Base-by-base conservation (phyloP, 2,888 invertebrate species). In the Oasisia sp. region DNA sequence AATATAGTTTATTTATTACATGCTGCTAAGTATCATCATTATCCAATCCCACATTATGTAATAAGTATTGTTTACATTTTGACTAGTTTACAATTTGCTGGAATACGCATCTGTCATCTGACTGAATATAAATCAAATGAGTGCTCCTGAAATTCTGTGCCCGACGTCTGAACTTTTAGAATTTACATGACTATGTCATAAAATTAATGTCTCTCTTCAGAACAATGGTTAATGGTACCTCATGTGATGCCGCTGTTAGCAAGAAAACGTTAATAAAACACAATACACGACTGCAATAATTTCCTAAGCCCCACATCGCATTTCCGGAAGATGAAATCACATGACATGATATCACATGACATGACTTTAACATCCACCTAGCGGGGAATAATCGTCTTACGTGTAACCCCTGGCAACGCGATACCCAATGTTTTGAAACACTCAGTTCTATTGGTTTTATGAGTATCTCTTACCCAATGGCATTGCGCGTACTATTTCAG, bases 331-430 rank as follows among this genome's bases (percentile, higher is more conserved):
- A 27, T n/a, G 27, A 14, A 74, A n/a, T 74, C 74, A 74, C 74
- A 74, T 74, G 74, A 74, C n/a, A n/a, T 74, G 74, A 19, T 74
- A n/a, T 74, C 74, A 74, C 74, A 74, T 74, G 74, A 74, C 74
- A 14, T n/a, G 74, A 19, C n/a, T 74, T 74, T 74, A n/a, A 19
- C 27, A 27, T 27, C 74, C 74, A 74, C 74, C 74, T 74, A 74
- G 74, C 27, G 74, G 74, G 74, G 27, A 74, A 74, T 74, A 27
- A 27, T 74, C 27, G 27, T 27, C 27, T 27, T n/a, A 7, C 12
- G 14, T 74, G 74, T 74, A 27, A 27, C 74, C 74, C 74, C 74
- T 19, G 74, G 74, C 74, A 74, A 74, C 74, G 74, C 19, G 50
- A 50, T 50, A 74, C 74, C 74, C 14, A 27, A 74, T n/a, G 74